Conservation (phyloP, 2,888 invertebrate genomes). For the Steinernema carpocapsae region DNA sequence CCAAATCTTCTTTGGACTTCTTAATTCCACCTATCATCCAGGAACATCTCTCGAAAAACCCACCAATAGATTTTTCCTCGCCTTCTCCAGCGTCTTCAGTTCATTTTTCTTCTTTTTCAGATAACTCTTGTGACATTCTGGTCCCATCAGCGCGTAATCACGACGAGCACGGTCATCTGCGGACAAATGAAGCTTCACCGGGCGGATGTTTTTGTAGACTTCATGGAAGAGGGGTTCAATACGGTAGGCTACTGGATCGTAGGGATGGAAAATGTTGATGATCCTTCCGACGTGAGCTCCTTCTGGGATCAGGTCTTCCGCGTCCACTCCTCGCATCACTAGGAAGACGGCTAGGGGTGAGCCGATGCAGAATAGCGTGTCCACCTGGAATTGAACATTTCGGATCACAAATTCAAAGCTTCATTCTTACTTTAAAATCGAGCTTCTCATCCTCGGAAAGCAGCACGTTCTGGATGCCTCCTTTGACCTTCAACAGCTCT, state of each 20-base stretch:
- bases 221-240: slow-evolving; percentile 65
- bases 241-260: slow-evolving; percentile 65
- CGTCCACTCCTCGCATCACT: slow-evolving; percentile 61
- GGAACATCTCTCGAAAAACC: neutral
- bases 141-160: slow-evolving; percentile 53
- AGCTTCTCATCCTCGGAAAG: slow-evolving; percentile 56
- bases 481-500: slow-evolving; percentile 48
- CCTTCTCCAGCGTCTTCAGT: slow-evolving; percentile 53
- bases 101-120: slow-evolving; percentile 54
- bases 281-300: slow-evolving; percentile 54
- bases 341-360: slow-evolving; percentile 66
- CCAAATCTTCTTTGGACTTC: slow-evolving; percentile 35
- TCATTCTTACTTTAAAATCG: slow-evolving; percentile 50
- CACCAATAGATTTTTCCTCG: slow-evolving; percentile 39
- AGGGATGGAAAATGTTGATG: slow-evolving; percentile 65
- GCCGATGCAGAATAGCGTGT: slow-evolving; percentile 66
- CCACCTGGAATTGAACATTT: slow-evolving; percentile 50
- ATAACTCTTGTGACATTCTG: slow-evolving; percentile 64
- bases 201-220: slow-evolving; percentile 64
- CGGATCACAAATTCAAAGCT: slow-evolving; percentile 15
- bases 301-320: slow-evolving; percentile 45
- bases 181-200: slow-evolving; percentile 58
- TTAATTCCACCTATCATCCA: slow-evolving; percentile 8
- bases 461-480: slow-evolving; percentile 56
- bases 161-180: slow-evolving; percentile 42